phyloP scores from a whole-genome alignment of 2,888 invertebrate genomes.

The Anodontia alba region DNA sequence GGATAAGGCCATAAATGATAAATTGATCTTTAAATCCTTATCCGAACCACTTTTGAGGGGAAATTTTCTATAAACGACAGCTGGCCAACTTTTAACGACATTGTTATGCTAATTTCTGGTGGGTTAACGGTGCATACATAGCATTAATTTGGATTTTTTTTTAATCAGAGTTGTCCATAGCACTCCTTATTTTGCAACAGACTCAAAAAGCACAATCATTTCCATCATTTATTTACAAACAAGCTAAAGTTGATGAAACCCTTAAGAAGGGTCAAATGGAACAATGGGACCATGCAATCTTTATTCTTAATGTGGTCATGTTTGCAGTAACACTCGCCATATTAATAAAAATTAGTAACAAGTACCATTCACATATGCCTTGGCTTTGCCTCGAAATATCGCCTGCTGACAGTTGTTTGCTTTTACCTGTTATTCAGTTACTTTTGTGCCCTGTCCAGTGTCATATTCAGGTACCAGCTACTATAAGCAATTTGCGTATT shows the following conservation, averaged over 20 bases:
- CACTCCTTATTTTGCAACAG: background rate
- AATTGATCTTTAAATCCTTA: constrained; percentile 18
- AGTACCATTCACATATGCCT: background rate
- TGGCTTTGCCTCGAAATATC: constrained; percentile 15
- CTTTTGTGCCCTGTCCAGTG: constrained; percentile 20
- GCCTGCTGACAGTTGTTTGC: background rate
- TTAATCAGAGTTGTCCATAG: background rate
- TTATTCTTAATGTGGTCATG: background rate
- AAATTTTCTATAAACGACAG: constrained; percentile 7
- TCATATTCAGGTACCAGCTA: background rate
- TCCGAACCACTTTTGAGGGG: constrained; percentile 30
- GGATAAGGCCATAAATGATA: constrained; percentile 28
- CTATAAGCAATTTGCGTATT: background rate
- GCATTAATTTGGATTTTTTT: background rate
- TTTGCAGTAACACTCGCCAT: background rate
- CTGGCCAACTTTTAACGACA: constrained; percentile 29
- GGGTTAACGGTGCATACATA: background rate
- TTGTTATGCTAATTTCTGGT: constrained; percentile 13
- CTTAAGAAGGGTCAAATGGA: background rate
- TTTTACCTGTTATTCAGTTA: constrained; percentile 10
- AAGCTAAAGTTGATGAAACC: background rate
- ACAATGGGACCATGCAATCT: constrained; percentile 22
- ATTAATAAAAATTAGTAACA: background rate
- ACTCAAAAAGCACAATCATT: background rate
- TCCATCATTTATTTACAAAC: constrained; percentile 25